A percentile compares a stretch with the other conserved stretches of the same genome.
phyloP scores from a whole-genome alignment of 2,888 invertebrate species.

The Ashinkailepas kermadecensis region DNA sequence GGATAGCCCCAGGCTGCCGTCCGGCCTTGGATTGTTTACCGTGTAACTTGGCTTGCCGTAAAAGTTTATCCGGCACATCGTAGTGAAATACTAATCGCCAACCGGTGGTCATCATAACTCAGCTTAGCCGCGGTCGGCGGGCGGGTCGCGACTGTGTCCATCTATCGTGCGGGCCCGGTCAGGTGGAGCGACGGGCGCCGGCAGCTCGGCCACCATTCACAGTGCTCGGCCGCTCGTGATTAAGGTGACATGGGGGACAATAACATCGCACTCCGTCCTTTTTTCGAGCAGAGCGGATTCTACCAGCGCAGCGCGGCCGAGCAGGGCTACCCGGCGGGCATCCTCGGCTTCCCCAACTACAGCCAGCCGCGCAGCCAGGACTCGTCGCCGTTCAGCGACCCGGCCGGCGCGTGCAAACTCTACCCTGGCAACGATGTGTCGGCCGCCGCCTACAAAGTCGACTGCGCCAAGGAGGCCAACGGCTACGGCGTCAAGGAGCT shows the following conservation, averaged over 20 bases:
- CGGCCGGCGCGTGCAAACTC: conserved; percentile 13
- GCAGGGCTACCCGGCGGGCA: conserved; percentile 53
- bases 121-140: background rate
- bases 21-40: conserved; percentile 9
- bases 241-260: background rate
- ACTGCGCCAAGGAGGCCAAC: conserved; percentile 57
- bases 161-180: background rate
- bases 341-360: conserved; percentile 49
- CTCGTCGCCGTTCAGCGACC: conserved; percentile 14
- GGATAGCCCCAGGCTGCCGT: background rate
- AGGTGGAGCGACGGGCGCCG: background rate
- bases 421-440: conserved; percentile 66
- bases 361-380: conserved; percentile 51
- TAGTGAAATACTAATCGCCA: background rate
- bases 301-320: conserved; percentile 77
- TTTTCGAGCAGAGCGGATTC: conserved; percentile 92
- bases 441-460: conserved; percentile 62
- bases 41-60: background rate
- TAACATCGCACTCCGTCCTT: conserved; percentile 69
- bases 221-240: background rate
- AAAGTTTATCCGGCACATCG: conserved; percentile 3
- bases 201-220: background rate
- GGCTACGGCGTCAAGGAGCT: conserved; percentile 34
- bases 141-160: background rate
- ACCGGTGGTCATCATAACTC: conserved; percentile 1